Conservation (phyloP, 2,888 invertebrate species). For the Erebia aethiops region DNA sequence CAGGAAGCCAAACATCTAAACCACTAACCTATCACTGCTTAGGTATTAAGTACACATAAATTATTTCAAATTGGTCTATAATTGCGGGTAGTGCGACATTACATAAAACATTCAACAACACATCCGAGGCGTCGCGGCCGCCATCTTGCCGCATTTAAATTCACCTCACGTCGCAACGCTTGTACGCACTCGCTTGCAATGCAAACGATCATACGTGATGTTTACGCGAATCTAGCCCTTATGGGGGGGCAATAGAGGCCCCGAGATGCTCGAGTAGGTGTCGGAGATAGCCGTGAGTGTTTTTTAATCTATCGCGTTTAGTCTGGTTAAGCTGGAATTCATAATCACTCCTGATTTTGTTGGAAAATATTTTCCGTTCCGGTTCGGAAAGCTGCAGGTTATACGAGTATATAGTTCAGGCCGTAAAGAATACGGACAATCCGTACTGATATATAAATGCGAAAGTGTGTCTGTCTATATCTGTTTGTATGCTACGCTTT, state of each 20-base stretch:
- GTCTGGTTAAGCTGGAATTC: slow-evolving; percentile 10
- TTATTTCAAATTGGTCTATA: slow-evolving; percentile 34
- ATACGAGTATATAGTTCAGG: too few relatives aligned
- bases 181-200: slow-evolving; percentile 31
- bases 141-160: slow-evolving; percentile 66
- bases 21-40: background rate
- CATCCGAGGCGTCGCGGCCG: slow-evolving; percentile 32
- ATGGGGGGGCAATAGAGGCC: background rate
- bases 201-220: slow-evolving; percentile 26
- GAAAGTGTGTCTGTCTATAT: too few relatives aligned
- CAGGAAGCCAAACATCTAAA: too few relatives aligned
- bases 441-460: background rate
- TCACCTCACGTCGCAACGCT: slow-evolving; percentile 62
- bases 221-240: slow-evolving; percentile 14
- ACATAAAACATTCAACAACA: background rate
- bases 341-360: slow-evolving; percentile 8
- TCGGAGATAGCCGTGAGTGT: slow-evolving; percentile 1
- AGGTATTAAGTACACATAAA: slow-evolving; percentile 7
- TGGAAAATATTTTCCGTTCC: background rate
- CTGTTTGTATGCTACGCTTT: too few relatives aligned
- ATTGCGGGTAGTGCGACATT: slow-evolving; percentile 24
- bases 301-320: slow-evolving; percentile 13
- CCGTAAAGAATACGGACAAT: background rate
- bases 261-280: background rate
- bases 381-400: too few relatives aligned